Conservation (phyloP, 1,140 invertebrate genomes). For the Drosophila kurseongensis region DNA sequence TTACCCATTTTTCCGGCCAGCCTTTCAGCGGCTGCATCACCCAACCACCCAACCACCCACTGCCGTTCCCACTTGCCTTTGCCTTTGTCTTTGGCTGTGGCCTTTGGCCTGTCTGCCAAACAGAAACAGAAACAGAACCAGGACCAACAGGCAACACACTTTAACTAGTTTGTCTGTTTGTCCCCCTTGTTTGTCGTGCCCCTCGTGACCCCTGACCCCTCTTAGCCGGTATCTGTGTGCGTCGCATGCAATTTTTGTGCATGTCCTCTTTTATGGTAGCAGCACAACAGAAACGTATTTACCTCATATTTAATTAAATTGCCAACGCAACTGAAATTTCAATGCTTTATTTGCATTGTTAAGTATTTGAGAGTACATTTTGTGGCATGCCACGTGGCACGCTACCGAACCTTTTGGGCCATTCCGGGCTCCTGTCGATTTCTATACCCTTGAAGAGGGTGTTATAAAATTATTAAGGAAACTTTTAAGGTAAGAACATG, state of each 20-base stretch:
- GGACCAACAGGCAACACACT: conserved; percentile 42
- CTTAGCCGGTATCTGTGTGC: not conserved
- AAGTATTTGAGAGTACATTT: conserved; percentile 46
- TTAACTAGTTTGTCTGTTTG: conserved; percentile 77
- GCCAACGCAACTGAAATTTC: conserved; percentile 64
- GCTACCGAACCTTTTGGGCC: not conserved
- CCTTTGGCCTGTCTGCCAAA: conserved; percentile 60
- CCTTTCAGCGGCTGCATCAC: conserved; percentile 11
- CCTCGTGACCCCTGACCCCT: not conserved
- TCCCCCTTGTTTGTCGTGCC: conserved; percentile 48
- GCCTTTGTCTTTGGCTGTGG: conserved; percentile 29
- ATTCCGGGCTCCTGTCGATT: not conserved
- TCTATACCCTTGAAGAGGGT: not conserved
- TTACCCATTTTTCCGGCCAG: conserved; percentile 39
- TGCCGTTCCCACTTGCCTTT: conserved; percentile 34
- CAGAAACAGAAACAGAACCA: conserved; percentile 33
- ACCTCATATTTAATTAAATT: conserved; percentile 81
- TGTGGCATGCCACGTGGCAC: conserved; percentile 6
- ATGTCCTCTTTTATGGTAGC: conserved; percentile 61
- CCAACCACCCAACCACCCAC: conserved; percentile 5
- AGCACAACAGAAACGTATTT: conserved; percentile 58
- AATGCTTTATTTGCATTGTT: conserved; percentile 74
- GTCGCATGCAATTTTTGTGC: conserved; percentile 74
- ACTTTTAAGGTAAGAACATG: too few relatives aligned
- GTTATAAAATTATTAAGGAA: too few relatives aligned